Evolutionary conservation across 2,113 vertebrate genomes (phyloP), one percentile per base, ranked within the genome.

Genomic region (Nyctereutes procyonoides): DNA sequence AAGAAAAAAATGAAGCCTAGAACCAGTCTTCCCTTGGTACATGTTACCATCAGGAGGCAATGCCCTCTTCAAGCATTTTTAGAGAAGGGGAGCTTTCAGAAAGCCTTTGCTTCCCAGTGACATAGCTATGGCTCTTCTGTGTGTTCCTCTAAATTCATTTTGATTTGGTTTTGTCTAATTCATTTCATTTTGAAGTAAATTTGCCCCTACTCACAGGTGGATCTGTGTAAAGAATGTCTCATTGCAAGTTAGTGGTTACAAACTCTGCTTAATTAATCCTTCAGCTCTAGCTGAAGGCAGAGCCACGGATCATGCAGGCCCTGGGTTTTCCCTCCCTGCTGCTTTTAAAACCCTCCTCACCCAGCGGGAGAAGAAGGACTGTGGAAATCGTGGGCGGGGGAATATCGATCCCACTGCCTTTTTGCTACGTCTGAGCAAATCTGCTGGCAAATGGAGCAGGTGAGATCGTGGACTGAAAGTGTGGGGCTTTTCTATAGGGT

Each of bases 161-260:
- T 30, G 16, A 43, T 76, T 76, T 28, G 3, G 7, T 48, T 76
- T 48, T 51, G 73, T 51, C 30, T 77, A 94, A 35, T 95, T 82
- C 53, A 56, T 73, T 95, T 92, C 35, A 60, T 90, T 90, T 53
- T 26, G 20, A 87, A 91, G 88, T 92, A 87, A 43, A 65, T 82
- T 51, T 43, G n/a, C 35, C 69, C 65, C 38, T 43, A 24, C 58
- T 74, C 87, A 55, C 32, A 86, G 90, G 51, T 63, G 48, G 3
- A 65, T 80, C 80, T 92, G 92, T 63, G 35, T 62, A 63, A 90
- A 97, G 97, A 94, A 96, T 8, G 17, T 43, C 30, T 71, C 60
- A 48, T 93, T 90, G 83, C 26, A 30, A 88, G 84, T 74, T 82
- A 63, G 17, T 90, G 76, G 62, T 86, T 88, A 69, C 43, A 93